Conservation (phyloP, 2,113 vertebrate genomes). For the Odocoileus hemionus region DNA sequence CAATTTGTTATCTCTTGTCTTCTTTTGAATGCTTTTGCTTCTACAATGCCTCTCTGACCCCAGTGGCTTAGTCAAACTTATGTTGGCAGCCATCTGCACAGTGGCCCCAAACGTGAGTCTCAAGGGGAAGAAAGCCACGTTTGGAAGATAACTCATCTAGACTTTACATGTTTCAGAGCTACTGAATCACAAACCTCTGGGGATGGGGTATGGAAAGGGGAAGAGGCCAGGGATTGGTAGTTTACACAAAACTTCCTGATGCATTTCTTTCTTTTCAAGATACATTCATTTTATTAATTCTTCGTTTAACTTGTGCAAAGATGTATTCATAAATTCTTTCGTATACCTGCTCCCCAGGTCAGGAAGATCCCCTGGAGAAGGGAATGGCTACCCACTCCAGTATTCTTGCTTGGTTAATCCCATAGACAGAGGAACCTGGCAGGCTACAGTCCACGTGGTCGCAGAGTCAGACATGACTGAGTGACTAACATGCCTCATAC, state of each 20-base stretch:
- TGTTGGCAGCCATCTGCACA: not conserved
- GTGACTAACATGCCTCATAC: not conserved
- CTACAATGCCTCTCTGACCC: not conserved
- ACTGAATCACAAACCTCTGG: not conserved
- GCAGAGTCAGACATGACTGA: not conserved
- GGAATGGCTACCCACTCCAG: not conserved
- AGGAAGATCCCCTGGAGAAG: not conserved
- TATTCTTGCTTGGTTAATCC: not conserved
- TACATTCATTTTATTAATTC: not conserved
- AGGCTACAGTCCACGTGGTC: not conserved
- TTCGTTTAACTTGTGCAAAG: not conserved
- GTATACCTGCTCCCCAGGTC: not conserved
- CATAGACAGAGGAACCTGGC: not conserved
- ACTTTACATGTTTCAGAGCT: not conserved
- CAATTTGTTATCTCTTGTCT: not conserved
- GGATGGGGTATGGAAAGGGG: not conserved
- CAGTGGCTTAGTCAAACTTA: not conserved
- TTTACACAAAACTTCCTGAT: not conserved
- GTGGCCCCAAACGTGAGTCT: not conserved
- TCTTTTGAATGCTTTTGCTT: not conserved
- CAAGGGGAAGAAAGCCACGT: not conserved
- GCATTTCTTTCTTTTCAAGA: not conserved
- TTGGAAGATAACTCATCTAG: not conserved
- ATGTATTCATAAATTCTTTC: not conserved
- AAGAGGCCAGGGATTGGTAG: not conserved